Conservation (phyloP, 2,797 vertebrate species). For the Phaenicophaeus curvirostris region DNA sequence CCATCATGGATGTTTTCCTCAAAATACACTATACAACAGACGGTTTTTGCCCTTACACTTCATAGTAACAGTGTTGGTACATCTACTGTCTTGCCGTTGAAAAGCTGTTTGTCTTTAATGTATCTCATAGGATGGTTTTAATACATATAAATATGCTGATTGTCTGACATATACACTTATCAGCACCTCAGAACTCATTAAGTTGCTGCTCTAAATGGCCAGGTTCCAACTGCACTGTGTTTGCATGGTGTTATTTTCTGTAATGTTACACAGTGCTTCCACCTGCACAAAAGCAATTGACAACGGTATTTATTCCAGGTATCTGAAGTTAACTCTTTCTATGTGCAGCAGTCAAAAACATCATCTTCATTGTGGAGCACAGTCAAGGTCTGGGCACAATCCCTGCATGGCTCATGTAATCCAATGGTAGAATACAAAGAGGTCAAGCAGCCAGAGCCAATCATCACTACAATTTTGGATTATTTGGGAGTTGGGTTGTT, state of each 20-base stretch:
- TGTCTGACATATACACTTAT: not conserved
- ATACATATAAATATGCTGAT: not conserved
- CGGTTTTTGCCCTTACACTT: conserved; percentile 31
- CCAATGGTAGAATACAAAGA: not conserved
- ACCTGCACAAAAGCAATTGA: not conserved
- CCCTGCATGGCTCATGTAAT: not conserved
- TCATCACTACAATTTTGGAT: not conserved
- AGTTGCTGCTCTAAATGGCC: not conserved
- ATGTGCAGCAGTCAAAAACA: not conserved
- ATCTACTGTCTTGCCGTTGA: conserved; percentile 13
- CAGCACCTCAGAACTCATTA: not conserved
- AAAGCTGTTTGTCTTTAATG: conserved; percentile 8
- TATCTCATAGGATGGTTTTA: not conserved
- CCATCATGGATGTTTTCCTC: conserved; percentile 23
- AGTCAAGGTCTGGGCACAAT: not conserved
- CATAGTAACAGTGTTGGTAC: not conserved
- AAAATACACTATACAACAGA: conserved; percentile 50
- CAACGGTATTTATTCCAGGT: not conserved
- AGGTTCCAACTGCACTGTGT: not conserved
- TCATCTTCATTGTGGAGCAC: not conserved
- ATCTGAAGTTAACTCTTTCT: not conserved
- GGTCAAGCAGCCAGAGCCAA: not conserved
- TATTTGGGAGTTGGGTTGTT: not conserved
- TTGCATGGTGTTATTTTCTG: not conserved
- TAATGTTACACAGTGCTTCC: not conserved